Conservation (phyloP, 1,140 invertebrate species). For the Bacillus rossius region DNA sequence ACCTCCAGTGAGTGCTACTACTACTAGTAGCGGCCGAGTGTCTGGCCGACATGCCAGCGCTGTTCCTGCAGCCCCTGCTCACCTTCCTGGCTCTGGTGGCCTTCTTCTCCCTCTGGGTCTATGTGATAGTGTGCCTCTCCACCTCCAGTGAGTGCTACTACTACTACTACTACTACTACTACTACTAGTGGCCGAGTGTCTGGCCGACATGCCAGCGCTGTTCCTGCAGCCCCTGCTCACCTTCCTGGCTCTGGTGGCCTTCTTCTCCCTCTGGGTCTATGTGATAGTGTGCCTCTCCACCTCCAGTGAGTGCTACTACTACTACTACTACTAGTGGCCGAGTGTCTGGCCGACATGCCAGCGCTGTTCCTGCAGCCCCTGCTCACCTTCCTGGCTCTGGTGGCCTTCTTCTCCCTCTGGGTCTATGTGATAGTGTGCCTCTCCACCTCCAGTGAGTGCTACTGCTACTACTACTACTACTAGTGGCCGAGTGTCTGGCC, state of each 20-base stretch:
- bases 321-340: too few relatives aligned
- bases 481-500: too few relatives aligned
- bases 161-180: too few relatives aligned
- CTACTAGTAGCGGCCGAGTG: too few relatives aligned
- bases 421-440: constrained; percentile 66
- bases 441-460: constrained; percentile 64
- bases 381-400: constrained; percentile 72
- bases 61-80: constrained; percentile 82
- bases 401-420: constrained; percentile 82
- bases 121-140: constrained; percentile 64
- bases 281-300: constrained; percentile 68
- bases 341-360: constrained; percentile 74
- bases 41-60: constrained; percentile 72
- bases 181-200: too few relatives aligned
- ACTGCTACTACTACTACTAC: too few relatives aligned
- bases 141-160: constrained; percentile 66
- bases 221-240: constrained; percentile 85
- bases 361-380: constrained; percentile 83
- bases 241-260: constrained; percentile 68
- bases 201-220: constrained; percentile 74
- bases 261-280: constrained; percentile 80
- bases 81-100: constrained; percentile 72
- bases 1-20: constrained; percentile 66
- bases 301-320: constrained; percentile 62
- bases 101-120: constrained; percentile 83